phyloP scores from a whole-genome alignment of 2,888 invertebrate species.

The Latheticus oryzae region DNA sequence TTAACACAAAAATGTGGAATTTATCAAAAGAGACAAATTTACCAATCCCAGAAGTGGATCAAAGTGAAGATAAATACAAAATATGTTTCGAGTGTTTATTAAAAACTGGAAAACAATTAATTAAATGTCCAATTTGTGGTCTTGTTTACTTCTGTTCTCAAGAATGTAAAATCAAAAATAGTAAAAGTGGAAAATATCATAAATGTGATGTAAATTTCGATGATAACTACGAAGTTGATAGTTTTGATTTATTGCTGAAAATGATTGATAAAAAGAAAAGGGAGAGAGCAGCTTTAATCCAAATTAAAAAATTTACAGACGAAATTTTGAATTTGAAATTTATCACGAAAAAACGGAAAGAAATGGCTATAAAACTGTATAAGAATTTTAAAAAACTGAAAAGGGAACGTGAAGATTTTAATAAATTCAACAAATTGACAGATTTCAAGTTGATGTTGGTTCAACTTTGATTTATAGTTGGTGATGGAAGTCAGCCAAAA shows the following conservation, averaged over 20 bases:
- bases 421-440: neutral
- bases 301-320: neutral
- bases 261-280: neutral
- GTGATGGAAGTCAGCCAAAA: too few species aligned
- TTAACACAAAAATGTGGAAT: too few species aligned
- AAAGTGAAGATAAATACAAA: constrained; percentile 50
- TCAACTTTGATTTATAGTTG: too few species aligned
- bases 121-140: constrained; percentile 58
- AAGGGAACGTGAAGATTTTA: neutral
- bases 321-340: neutral
- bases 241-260: constrained; percentile 8
- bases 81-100: constrained; percentile 60
- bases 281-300: neutral
- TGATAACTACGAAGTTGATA: too few species aligned
- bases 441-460: neutral
- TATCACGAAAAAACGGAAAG: neutral
- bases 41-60: constrained; percentile 36
- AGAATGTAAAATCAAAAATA: constrained; percentile 56
- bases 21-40: neutral
- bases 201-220: constrained; percentile 38
- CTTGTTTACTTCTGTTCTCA: constrained; percentile 59
- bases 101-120: constrained; percentile 48
- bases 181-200: constrained; percentile 47
- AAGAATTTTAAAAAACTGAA: constrained; percentile 1
- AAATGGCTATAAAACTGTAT: neutral